These are phyloP conservation scores for Rhagoletis pomonella DNA, from an alignment of 1,140 invertebrate genomes.

Conservation along the genomic window DNA sequence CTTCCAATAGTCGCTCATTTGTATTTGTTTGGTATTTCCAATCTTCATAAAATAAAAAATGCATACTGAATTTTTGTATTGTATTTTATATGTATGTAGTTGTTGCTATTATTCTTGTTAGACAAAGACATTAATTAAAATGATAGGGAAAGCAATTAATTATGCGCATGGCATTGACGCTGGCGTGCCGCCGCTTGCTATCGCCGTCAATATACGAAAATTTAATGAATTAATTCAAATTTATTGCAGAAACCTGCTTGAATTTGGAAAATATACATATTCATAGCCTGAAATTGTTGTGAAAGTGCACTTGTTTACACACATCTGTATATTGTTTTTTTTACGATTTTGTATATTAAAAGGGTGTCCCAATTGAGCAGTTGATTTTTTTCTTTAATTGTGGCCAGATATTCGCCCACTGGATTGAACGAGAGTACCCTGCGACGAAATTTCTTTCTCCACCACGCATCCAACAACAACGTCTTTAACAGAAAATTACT, in stretches of 20 bases:
- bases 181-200: not conserved
- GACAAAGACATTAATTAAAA: conserved; percentile 47
- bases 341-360: no score
- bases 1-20: not conserved
- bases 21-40: not conserved
- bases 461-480: no score
- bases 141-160: conserved; percentile 49
- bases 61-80: no score
- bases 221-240: conserved; percentile 32
- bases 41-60: not conserved
- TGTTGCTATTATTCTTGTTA: conserved; percentile 6
- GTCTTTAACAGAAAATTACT: no score
- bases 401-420: no score
- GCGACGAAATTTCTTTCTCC: no score
- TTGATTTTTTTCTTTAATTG: no score
- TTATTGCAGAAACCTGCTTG: not conserved
- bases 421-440: no score
- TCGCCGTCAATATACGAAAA: conserved; percentile 26
- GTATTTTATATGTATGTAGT: not conserved
- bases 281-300: no score
- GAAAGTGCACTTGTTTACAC: no score
- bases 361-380: no score
- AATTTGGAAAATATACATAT: not conserved
- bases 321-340: no score
- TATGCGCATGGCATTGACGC: conserved; percentile 42